Conservation (phyloP, 1,140 invertebrate genomes). For the Zaprionus ghesquierei region DNA sequence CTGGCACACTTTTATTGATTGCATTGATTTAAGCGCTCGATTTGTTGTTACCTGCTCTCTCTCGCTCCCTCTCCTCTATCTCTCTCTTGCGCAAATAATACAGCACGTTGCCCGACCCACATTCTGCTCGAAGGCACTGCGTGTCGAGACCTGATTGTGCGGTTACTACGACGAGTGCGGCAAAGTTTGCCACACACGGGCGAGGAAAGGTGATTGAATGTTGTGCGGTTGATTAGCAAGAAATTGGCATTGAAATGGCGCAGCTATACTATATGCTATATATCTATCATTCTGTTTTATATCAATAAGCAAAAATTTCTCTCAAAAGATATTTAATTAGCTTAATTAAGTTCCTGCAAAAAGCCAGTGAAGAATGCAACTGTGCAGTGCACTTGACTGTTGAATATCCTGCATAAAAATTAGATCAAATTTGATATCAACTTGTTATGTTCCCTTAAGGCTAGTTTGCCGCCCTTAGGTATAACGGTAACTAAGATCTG, state of each 20-base stretch:
- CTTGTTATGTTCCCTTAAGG: neutral
- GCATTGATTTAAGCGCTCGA: slow-evolving; percentile 71
- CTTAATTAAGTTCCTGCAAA: slow-evolving; percentile 31
- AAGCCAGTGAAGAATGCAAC: neutral
- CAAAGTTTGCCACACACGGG: neutral
- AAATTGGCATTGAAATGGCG: neutral
- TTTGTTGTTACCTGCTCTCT: slow-evolving; percentile 36
- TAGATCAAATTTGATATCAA: too few relatives aligned
- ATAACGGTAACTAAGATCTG: neutral
- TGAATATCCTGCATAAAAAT: neutral
- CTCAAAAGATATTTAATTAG: slow-evolving; percentile 57
- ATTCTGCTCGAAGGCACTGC: slow-evolving; percentile 18
- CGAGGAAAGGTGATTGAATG: neutral
- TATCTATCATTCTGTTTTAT: neutral
- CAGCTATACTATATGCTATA: neutral
- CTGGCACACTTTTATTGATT: slow-evolving; percentile 66
- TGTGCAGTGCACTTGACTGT: neutral
- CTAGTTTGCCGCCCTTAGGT: neutral
- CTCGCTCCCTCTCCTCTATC: neutral
- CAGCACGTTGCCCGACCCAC: slow-evolving; percentile 36
- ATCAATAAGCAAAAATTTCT: neutral
- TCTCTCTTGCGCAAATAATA: slow-evolving; percentile 2
- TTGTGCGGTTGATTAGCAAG: slow-evolving; percentile 26
- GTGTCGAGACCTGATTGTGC: slow-evolving; percentile 16
- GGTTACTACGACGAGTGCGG: slow-evolving; percentile 1